phyloP scores from a whole-genome alignment of 2,797 vertebrate genomes.

The Catostomus latipinnis region DNA sequence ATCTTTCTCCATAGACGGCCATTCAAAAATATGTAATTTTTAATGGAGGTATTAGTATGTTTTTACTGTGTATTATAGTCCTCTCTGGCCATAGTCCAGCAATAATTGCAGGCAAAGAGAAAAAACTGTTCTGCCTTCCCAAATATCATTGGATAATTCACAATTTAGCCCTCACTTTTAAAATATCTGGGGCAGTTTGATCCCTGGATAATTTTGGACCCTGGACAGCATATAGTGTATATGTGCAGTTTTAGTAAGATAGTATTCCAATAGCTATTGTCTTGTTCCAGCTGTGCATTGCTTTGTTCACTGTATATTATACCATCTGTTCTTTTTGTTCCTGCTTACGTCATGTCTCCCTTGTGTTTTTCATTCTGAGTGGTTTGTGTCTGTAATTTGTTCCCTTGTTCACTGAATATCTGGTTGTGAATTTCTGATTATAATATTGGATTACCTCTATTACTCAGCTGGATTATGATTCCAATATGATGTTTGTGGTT shows the following conservation, averaged over 20 bases:
- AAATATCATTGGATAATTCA: not conserved
- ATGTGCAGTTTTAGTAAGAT: not conserved
- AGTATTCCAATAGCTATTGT: not conserved
- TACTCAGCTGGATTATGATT: constrained; percentile 21
- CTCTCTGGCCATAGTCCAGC: no score
- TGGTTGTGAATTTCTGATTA: constrained; percentile 11
- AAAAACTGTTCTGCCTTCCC: not conserved
- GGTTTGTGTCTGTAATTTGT: constrained; percentile 18
- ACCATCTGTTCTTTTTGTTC: constrained; percentile 21
- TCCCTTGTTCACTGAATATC: not conserved
- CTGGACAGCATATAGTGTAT: no score
- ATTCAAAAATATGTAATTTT: no score
- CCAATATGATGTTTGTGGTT: constrained; percentile 19
- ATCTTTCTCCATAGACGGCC: no score
- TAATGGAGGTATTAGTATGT: no score
- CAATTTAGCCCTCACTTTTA: no score
- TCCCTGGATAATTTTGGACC: no score
- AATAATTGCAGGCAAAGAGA: not conserved
- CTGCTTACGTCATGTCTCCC: not conserved
- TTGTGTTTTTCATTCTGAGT: not conserved
- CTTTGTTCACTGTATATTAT: constrained; percentile 12
- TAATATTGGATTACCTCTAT: constrained; percentile 29
- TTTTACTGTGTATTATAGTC: no score
- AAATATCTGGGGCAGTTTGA: no score
- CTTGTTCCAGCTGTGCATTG: not conserved